These are phyloP conservation scores for Typhlichthys eigenmanni DNA, from an alignment of 2,797 vertebrate species.

Conservation along the genomic window DNA sequence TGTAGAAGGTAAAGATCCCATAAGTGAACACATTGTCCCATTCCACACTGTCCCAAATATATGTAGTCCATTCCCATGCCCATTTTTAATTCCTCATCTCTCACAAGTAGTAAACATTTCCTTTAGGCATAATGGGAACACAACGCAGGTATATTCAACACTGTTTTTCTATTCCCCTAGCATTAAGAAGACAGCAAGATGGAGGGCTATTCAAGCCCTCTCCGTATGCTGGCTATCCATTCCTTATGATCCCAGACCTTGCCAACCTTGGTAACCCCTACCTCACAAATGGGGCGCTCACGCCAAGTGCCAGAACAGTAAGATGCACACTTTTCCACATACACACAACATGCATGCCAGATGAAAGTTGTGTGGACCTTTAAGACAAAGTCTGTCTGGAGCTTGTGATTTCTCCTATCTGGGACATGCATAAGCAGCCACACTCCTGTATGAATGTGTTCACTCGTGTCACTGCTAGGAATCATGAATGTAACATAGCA, in stretches of 20 bases:
- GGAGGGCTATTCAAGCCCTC: slow-evolving; percentile 82
- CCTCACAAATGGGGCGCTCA: slow-evolving; percentile 82
- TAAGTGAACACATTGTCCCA: background rate
- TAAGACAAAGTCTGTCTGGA: background rate
- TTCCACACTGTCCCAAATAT: too few species aligned
- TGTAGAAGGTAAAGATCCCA: slow-evolving; percentile 78
- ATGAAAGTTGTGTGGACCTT: background rate
- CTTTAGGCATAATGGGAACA: background rate
- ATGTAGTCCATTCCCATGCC: background rate
- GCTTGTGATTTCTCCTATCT: background rate
- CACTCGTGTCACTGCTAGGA: background rate
- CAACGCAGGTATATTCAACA: background rate
- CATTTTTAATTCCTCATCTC: background rate
- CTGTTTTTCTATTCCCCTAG: slow-evolving; percentile 41
- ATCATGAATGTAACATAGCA: background rate
- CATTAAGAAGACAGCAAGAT: slow-evolving; percentile 82
- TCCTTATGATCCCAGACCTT: slow-evolving; percentile 92
- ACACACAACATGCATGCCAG: background rate
- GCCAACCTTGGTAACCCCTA: slow-evolving; percentile 71
- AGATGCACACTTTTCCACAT: slow-evolving; percentile 40
- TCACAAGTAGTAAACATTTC: background rate
- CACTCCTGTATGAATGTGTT: too few species aligned
- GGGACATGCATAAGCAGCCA: background rate
- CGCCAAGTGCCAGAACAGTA: slow-evolving; percentile 83
- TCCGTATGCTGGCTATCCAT: slow-evolving; percentile 85